Evolutionary conservation across 2,113 vertebrate genomes (phyloP).

Genomic region (Loxodonta africana): DNA sequence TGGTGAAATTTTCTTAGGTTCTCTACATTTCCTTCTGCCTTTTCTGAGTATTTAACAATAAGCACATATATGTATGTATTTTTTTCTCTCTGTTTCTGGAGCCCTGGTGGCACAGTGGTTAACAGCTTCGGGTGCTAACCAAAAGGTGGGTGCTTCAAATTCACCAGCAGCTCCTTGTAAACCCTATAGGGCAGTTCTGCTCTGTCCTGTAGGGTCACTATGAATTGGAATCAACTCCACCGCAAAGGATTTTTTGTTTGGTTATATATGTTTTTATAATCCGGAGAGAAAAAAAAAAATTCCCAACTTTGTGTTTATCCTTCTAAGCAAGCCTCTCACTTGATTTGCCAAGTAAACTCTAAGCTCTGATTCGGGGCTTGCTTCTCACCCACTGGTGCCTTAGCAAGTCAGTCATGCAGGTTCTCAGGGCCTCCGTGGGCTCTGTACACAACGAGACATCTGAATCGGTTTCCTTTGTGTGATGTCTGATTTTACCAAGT

Average conservation of each 20-base stretch:
- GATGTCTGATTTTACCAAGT: slow-evolving; percentile 5
- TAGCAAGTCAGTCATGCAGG: not conserved
- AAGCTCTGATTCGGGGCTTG: not conserved
- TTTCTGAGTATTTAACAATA: not conserved
- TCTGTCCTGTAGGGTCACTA: too few relatives aligned
- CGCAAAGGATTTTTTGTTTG: too few relatives aligned
- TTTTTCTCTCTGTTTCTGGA: too few relatives aligned
- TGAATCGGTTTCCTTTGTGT: not conserved
- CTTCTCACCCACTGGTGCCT: not conserved
- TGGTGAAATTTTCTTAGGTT: slow-evolving; percentile 9
- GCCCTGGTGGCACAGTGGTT: too few relatives aligned
- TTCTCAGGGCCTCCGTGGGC: not conserved
- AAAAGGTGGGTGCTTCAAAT: too few relatives aligned
- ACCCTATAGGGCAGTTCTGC: too few relatives aligned
- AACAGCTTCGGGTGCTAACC: too few relatives aligned
- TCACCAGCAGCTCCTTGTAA: too few relatives aligned
- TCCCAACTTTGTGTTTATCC: not conserved
- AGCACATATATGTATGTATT: not conserved
- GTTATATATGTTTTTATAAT: not conserved
- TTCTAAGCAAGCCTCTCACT: not conserved
- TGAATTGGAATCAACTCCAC: too few relatives aligned
- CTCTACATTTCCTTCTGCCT: not conserved
- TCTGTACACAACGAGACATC: not conserved
- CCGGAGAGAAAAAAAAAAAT: too few relatives aligned
- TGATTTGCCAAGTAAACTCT: not conserved